Evolutionary conservation across 2,888 invertebrate species (phyloP), one percentile per base, ranked within the genome.

Genomic region (Cotesia congregata): DNA sequence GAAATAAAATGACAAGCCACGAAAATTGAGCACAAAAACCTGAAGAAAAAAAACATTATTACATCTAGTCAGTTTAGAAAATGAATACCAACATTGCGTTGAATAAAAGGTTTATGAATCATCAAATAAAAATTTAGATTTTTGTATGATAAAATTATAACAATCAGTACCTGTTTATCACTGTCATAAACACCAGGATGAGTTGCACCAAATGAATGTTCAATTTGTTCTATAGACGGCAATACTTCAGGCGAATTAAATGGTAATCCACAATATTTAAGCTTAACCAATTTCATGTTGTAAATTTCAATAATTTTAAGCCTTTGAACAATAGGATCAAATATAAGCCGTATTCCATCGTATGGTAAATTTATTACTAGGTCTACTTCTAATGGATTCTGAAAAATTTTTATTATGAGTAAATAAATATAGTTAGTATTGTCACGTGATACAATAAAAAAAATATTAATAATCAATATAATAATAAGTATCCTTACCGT

Each of bases 181-280:
- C 97, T 94, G 91, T 99, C 98, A 90, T 98, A 99, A 70, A 98
- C 96, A 84, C 98, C 99, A 40, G 99, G 99, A 91, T 98, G 98
- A 50, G 99, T 99, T 78, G 99, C 98, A 81, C 99, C 99, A 91
- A 99, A 99, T 74, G 97, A 98, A 91, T 98, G 97, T 90, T 99
- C 99, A 83, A 99, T 98, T 90, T 98, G 98, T 91, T 98, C 97
- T 86, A 99, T 97, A 80, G 98, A 97, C 81, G 99, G 98, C 90
- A 96, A 93, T 79, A 98, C 95, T 91, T 97, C 97, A 9, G 98
- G 97, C 40, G 97, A 96, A 90, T 97, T 96, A 90, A 97, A 97
- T 81, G 94, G 93, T 90, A 95, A 92, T 78, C 95, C 95, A 89
- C 97, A 96, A 91, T 99, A 99, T 90, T 97, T 98, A 88, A 99